Conservation (phyloP, 2,797 vertebrate species). For the Hafferia zeledoni region DNA sequence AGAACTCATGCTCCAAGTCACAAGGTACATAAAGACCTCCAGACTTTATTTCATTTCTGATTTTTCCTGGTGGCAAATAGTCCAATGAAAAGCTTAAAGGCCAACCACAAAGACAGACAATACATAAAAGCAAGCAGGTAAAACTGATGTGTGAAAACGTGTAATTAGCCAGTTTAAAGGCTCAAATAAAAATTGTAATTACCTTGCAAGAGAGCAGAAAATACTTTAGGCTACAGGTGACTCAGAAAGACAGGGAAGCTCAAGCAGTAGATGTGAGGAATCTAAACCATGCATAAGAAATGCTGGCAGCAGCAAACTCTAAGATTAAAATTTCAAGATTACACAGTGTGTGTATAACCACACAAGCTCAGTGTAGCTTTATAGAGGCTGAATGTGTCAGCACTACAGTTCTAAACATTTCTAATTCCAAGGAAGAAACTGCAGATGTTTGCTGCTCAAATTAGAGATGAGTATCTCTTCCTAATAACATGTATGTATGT, state of each 20-base stretch:
- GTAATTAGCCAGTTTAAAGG: neutral
- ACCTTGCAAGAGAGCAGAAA: neutral
- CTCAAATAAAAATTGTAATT: neutral
- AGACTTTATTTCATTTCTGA: neutral
- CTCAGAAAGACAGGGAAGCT: neutral
- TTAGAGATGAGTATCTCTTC: neutral
- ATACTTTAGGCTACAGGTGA: neutral
- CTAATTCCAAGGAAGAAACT: neutral
- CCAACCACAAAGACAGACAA: neutral
- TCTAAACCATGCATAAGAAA: neutral
- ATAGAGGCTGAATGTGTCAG: neutral
- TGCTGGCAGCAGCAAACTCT: neutral
- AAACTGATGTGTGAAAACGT: neutral
- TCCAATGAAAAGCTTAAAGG: neutral
- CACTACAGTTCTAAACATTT: neutral
- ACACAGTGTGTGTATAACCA: neutral
- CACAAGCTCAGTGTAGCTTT: neutral
- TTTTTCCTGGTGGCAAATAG: neutral
- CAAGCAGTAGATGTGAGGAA: neutral
- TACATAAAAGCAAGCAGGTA: neutral
- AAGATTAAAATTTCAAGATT: neutral
- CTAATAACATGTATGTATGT: neutral
- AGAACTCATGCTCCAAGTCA: neutral
- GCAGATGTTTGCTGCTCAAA: neutral
- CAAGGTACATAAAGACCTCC: neutral